Evolutionary conservation across 2,888 invertebrate species (phyloP), one percentile per base, ranked within the genome.

Genomic region (Zaprionus obscuricornis): DNA sequence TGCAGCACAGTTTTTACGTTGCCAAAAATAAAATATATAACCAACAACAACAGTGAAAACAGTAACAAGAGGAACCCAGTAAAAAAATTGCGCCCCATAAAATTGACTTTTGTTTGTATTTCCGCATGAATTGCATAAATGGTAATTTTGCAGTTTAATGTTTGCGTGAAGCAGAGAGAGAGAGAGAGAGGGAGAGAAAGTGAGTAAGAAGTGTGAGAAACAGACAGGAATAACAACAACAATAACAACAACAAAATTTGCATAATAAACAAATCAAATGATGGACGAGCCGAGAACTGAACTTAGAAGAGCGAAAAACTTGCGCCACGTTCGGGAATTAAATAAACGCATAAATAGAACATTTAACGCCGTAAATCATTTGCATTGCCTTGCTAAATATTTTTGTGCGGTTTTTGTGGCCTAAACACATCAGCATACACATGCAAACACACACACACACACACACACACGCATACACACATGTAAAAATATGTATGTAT

Each of bases 81-180:
- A 49, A 54, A 68, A 74, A 54, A 50, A 58, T 45, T 54, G 40
- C 56, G 51, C 37, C 34, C 71, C 81, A 85, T 77, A 78, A 81
- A 81, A 81, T 81, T 77, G 82, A 86, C 84, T 81, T 84, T 86
- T 86, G 84, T 81, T 86, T 81, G 85, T 84, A 86, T 81, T 84
- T 86, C 81, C 85, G 86, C 86, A 81, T 81, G 81, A 81, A 86
- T 85, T 81, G 81, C 86, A 81, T 86, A 77, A 86, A 81, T 81
- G 81, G 85, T 86, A 81, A 86, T 86, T 81, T 81, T 78, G 83
- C 77, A 76, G 71, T 84, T 86, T 82, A 84, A 86, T 84, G 86
- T 77, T 74, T 58, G 85, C 52, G 59, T 40, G 54, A 74, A 66
- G 52, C 37, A 56, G 14, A 27, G 29, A 39, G 47, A 29, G 27